phyloP scores from a whole-genome alignment of 2,888 invertebrate genomes.

The Hirtodrosophila duncani region DNA sequence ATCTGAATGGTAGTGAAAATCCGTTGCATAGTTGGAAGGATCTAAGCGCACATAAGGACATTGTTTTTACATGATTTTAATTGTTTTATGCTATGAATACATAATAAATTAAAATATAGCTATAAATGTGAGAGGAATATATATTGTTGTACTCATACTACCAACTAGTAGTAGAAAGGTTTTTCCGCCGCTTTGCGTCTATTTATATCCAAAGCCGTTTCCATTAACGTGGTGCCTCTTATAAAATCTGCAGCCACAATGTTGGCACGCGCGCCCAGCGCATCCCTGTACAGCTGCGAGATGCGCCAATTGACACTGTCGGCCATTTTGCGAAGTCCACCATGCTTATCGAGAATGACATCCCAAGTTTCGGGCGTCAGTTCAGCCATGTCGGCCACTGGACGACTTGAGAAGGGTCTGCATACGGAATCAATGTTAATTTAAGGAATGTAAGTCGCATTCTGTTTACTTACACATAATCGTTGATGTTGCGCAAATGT shows the following conservation, averaged over 20 bases:
- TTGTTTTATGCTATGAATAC: no score
- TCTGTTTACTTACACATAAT: no score
- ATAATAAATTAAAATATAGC: no score
- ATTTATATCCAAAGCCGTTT: constrained; percentile 77
- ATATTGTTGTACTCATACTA: no score
- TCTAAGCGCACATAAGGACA: no score
- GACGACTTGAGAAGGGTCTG: constrained; percentile 74
- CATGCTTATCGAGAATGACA: constrained; percentile 80
- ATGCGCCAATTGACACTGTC: constrained; percentile 82
- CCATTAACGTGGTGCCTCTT: constrained; percentile 81
- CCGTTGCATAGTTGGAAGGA: no score
- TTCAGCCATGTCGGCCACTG: constrained; percentile 84
- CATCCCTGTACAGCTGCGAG: constrained; percentile 80
- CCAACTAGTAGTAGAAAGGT: no score
- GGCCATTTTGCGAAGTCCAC: constrained; percentile 82
- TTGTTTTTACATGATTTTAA: no score
- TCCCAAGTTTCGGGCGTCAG: constrained; percentile 82
- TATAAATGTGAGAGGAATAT: no score
- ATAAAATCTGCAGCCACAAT: constrained; percentile 83
- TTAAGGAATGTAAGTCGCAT: no score
- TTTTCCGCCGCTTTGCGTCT: constrained; percentile 60
- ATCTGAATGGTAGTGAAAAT: no score
- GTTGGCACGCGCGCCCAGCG: constrained; percentile 80
- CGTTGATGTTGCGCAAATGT: constrained; percentile 78
- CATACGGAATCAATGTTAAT: no score